Evolutionary conservation across 1,140 invertebrate species (phyloP), one percentile per base, ranked within the genome.

Genomic region (Rhizoglyphus robini): DNA sequence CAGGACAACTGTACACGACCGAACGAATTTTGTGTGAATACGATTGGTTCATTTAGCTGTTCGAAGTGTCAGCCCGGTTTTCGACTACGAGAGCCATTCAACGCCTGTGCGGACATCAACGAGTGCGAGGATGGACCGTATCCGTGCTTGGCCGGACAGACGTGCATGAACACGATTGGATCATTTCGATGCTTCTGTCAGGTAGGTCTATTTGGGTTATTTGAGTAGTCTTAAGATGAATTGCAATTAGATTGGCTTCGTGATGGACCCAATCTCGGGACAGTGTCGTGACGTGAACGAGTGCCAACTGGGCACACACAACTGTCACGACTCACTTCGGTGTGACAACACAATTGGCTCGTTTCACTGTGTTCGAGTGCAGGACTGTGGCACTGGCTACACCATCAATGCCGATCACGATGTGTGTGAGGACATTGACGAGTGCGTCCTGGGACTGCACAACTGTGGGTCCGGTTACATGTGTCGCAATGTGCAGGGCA

Each of bases 301-400:
- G 68, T 86, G 84, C 66, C 81, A 81, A 69, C 69, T 78, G 15
- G 75, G 76, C 2, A 71, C 75, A 48, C 80, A 84, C 69, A 75
- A 73, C 27, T 86, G 84, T 68, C 51, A 82, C 0, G 73, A 81
- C 3, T 82, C 81, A 4, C 88, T 93, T 74, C 76, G 89, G 32
- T 95, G 90, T 73, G 88, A 93, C 73, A 95, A 95, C 72, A 91
- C 87, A 0, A 79, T 90, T 25, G 90, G 90, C 1, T 89, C 88
- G 11, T 94, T 83, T 73, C 80, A 83, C 18, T 95, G 92, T 73
- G 83, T 90, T 18, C 74, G 88, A 46, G 85, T 86, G 30, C 81
- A 86, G 25, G 85, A 87, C 0, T 98, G 95, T 76, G 95, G 95
- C 0, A 98, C 93, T 0, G 95, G 96, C 0, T 98, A 98, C 72